phyloP scores from a whole-genome alignment of 2,888 invertebrate genomes.

The Onthophagus sagittarius region DNA sequence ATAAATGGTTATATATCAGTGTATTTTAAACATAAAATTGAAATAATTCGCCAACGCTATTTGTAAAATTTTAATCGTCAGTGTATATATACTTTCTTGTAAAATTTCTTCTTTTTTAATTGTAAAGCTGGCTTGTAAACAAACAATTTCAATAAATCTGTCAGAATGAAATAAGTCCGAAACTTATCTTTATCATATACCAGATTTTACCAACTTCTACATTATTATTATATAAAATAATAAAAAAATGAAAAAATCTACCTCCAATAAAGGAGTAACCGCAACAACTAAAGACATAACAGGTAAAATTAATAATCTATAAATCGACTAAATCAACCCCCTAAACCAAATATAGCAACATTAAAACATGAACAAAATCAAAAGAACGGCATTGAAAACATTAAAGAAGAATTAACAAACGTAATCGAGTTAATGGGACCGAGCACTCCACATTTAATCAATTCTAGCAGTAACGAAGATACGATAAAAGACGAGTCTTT shows the following conservation, averaged over 20 bases:
- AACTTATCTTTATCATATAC: background rate
- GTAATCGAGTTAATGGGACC: constrained; percentile 36
- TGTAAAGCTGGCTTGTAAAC: constrained; percentile 25
- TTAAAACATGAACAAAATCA: background rate
- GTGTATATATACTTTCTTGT: background rate
- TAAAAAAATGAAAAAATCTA: background rate
- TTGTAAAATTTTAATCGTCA: background rate
- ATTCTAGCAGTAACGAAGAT: constrained; percentile 26
- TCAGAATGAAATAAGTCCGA: constrained; percentile 17
- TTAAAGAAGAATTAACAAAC: constrained; percentile 31
- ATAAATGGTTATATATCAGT: background rate
- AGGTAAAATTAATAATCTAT: constrained; percentile 9
- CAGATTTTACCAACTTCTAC: background rate
- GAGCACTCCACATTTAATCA: constrained; percentile 26
- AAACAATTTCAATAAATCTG: constrained; percentile 16
- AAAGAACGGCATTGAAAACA: constrained; percentile 20
- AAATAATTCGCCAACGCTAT: background rate
- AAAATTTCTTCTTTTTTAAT: background rate
- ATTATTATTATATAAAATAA: background rate
- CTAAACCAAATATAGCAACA: background rate
- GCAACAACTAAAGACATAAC: constrained; percentile 18
- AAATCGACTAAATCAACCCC: background rate
- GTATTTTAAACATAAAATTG: background rate
- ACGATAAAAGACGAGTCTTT: constrained; percentile 31
- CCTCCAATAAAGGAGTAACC: constrained; percentile 22